These are phyloP conservation scores for Latrodectus geometricus DNA, from an alignment of 1,140 invertebrate species.

Conservation along the genomic window DNA sequence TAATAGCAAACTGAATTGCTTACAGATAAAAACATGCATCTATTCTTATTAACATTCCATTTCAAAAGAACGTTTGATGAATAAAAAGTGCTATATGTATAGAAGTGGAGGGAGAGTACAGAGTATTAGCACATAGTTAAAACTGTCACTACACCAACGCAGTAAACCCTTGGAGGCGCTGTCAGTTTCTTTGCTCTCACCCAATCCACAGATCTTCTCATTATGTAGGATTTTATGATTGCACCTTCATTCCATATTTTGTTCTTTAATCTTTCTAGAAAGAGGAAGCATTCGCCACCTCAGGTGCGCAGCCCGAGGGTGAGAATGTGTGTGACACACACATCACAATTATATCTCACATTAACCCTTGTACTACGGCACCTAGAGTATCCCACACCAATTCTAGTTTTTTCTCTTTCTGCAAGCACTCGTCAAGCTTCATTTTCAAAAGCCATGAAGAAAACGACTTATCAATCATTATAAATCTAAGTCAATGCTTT, in stretches of 20 bases:
- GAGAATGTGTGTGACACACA: neutral
- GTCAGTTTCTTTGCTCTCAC: no score
- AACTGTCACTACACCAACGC: no score
- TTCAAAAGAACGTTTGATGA: no score
- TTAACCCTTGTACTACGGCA: constrained; percentile 45
- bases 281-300: constrained; percentile 34
- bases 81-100: no score
- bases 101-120: no score
- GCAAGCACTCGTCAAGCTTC: neutral
- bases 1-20: no score
- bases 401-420: neutral
- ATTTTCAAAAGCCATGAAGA: constrained; percentile 2
- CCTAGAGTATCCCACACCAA: neutral
- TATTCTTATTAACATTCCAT: no score
- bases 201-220: neutral
- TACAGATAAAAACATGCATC: no score
- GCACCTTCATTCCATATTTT: neutral
- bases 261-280: constrained; percentile 6
- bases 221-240: neutral
- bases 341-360: constrained; percentile 50
- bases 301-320: constrained; percentile 35
- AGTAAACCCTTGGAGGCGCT: neutral
- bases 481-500: constrained; percentile 18
- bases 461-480: constrained; percentile 27
- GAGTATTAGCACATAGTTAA: no score